Base-by-base conservation (phyloP, 2,888 invertebrate genomes). In the Rotaria sp. region DNA sequence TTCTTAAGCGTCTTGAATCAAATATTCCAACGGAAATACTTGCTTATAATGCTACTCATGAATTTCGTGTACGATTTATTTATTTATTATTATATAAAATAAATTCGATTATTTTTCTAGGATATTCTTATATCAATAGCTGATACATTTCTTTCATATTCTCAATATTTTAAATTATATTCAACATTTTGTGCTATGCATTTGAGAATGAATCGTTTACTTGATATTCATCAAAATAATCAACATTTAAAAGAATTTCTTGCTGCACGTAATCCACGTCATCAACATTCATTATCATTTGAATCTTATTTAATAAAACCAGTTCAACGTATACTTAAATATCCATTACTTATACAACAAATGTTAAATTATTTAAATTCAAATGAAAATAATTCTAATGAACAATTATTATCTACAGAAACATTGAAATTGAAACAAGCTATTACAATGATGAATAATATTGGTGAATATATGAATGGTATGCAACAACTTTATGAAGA, bases 131-230 rank as follows among this genome's bases (percentile, higher is more conserved):
- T 96, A 93, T 95, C 96, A 88, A 94, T 97, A 91, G 97, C 96
- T 90, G 96, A 96, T 91, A 96, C 97, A 90, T 98, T 98, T 92
- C 94, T 97, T 90, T 96, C 95, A 93, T 96, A 97, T 92, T 96
- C 97, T 90, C 96, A 97, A 93, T 96, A 97, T 93, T 98, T 98
- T 93, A 97, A 97, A 93, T 93, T 97, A 89, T 98, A 98, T 93
- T 97, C 97, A 92, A 96, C 97, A 89, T 97, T 97, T 93, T 97
- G 97, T 92, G 97, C 97, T 88, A 96, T 96, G 92, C 97, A 98
- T 92, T 97, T 80, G 45, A 26, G 80, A 26, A 80, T 80, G 1
- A 80, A 80, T 80, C 80, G 80, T 80, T 45, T 80, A 45, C n/a
- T 80, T 15, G 80, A 80, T 55, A 52, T 87, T 88, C 55, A 89